Evolutionary conservation across 2,797 vertebrate species (phyloP), one percentile per base, ranked within the genome.

Genomic region (Acestrorhynchus altus): DNA sequence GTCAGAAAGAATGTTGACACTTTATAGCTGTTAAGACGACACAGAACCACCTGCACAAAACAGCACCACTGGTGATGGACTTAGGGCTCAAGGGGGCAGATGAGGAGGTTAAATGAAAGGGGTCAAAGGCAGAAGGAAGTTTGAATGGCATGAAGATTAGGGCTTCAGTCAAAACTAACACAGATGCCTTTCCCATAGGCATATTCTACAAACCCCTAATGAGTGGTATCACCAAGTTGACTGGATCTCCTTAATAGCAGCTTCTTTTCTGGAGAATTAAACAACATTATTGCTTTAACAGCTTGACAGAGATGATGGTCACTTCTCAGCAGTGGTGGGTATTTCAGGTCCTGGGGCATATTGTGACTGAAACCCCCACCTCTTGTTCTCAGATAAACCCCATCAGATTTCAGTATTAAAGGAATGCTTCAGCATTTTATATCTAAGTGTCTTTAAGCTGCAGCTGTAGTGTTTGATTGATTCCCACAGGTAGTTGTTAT

Each of bases 41-140:
- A 94, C 86, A 4, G 88, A 87, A 89, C 86, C 89, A 94, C 90
- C 88, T 88, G 85, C 91, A 94, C 91, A 11, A 87, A 86, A 93
- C 85, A 16, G 83, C 83, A 90, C 87, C 85, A 93, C 88, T 81
- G 85, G 85, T 24, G 8, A 57, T 42, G 69, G 69, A 4, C 51
- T 46, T 47, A 13, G 49, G 72, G 63, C 63, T 64, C 72, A 67
- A 59, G 74, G 80, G 44, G 69, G 73, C 56, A 83, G 26, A 22
- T 49, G 11, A 35, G 31, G 56, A 31, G 31, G 31, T 35, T 4
- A 68, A 31, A 46, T 60, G 57, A 51, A 24, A 2, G 15, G 18
- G 47, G 18, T 46, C 63, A 57, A 13, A 12, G 24, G 20, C 12
- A 64, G 18, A 24, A 11, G 16, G 20, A 4, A 39, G 44, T 52